Conservation (phyloP, 2,113 vertebrate genomes). For the Hydropotes inermis region DNA sequence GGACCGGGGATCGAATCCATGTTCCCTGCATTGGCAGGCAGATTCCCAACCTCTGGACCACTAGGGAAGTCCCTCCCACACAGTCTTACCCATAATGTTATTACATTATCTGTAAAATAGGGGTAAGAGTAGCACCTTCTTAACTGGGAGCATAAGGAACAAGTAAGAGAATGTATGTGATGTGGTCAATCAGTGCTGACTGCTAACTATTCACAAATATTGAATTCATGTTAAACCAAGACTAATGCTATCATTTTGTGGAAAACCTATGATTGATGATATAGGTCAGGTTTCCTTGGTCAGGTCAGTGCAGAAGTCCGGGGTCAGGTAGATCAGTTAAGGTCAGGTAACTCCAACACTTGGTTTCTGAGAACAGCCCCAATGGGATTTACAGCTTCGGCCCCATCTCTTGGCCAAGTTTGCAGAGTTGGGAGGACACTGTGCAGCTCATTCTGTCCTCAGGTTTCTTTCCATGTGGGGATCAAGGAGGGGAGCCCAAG, state of each 20-base stretch:
- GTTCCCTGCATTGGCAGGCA: not conserved
- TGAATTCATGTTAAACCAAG: not conserved
- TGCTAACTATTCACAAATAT: not conserved
- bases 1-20: not conserved
- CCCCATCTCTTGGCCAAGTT: constrained; percentile 4
- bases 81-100: not conserved
- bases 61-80: not conserved
- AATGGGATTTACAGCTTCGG: constrained; percentile 43
- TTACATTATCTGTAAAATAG: not conserved
- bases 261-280: not conserved
- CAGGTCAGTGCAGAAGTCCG: not conserved
- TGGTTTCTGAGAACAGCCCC: constrained; percentile 51
- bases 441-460: constrained; percentile 51
- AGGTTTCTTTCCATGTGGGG: constrained; percentile 46
- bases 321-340: not conserved
- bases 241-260: not conserved
- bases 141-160: not conserved
- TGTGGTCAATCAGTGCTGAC: not conserved
- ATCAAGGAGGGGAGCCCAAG: constrained; percentile 56
- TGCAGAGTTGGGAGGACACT: not conserved
- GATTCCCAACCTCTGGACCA: not conserved
- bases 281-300: not conserved
- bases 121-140: not conserved
- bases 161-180: not conserved
- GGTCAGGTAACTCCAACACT: not conserved